Evolutionary conservation across 2,113 vertebrate species (phyloP).

Genomic region (Gadus chalcogrammus): DNA sequence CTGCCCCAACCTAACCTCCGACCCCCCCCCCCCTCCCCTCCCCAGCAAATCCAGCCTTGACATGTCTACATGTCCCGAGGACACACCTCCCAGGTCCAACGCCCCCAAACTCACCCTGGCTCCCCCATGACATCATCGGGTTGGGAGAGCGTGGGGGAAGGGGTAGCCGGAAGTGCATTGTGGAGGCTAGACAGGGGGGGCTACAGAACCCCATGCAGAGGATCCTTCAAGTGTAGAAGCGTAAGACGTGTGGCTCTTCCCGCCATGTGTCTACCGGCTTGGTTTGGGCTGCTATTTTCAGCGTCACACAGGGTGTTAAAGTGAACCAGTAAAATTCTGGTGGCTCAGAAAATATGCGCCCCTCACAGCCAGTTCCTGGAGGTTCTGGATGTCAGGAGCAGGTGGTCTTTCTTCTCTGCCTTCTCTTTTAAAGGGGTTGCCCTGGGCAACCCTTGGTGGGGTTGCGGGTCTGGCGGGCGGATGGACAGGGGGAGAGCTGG

Average conservation of each 20-base stretch:
- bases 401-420: not conserved
- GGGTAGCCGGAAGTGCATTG: not conserved
- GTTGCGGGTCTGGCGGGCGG: not conserved
- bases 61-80: not conserved
- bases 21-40: constrained; percentile 5
- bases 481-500: constrained; percentile 13
- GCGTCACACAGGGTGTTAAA: not conserved
- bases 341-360: not conserved
- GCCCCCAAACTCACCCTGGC: constrained; percentile 28
- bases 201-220: constrained; percentile 30
- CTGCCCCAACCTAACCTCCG: constrained; percentile 9
- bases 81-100: constrained; percentile 29
- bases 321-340: not conserved
- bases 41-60: constrained; percentile 12
- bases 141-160: constrained; percentile 21
- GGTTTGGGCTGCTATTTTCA: not conserved
- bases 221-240: constrained; percentile 31
- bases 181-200: constrained; percentile 34
- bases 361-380: not conserved
- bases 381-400: not conserved
- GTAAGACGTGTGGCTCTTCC: constrained; percentile 29
- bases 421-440: not conserved
- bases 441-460: constrained; percentile 18
- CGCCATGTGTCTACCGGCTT: not conserved
- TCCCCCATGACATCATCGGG: constrained; percentile 52